Evolutionary conservation across 2,113 vertebrate genomes (phyloP).

Genomic region (Zeus faber): DNA sequence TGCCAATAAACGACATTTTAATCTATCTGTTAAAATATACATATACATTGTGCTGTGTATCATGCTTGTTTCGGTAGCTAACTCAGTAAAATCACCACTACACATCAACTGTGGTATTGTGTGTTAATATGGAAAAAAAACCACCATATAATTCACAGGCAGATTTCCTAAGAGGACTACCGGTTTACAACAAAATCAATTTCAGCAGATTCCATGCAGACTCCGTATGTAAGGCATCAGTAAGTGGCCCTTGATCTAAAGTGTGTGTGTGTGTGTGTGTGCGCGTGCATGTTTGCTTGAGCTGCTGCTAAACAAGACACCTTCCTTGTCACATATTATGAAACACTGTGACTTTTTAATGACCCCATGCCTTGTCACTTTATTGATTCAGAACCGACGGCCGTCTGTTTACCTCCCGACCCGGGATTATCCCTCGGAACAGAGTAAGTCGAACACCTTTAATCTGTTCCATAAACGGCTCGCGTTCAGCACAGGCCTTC

Average conservation of each 20-base stretch:
- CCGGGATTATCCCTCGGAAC: slow-evolving; percentile 93
- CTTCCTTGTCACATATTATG: no score
- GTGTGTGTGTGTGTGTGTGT: no score
- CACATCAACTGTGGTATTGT: no score
- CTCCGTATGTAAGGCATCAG: slow-evolving; percentile 97
- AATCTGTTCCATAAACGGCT: neutral
- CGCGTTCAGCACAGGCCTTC: neutral
- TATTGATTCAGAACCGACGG: slow-evolving; percentile 84
- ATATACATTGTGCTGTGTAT: no score
- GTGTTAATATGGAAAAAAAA: no score
- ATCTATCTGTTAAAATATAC: no score
- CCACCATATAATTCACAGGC: slow-evolving; percentile 80
- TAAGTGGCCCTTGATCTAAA: slow-evolving; percentile 80
- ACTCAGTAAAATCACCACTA: no score
- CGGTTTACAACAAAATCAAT: slow-evolving; percentile 98
- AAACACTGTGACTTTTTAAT: no score
- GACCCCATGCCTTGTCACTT: neutral
- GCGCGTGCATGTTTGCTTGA: no score
- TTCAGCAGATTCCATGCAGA: slow-evolving; percentile 98
- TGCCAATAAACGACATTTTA: no score
- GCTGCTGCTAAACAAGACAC: no score
- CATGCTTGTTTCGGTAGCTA: no score
- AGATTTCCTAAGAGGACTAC: slow-evolving; percentile 96
- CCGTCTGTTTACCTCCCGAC: slow-evolving; percentile 96
- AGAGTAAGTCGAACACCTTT: slow-evolving; percentile 79